Evolutionary conservation across 2,797 vertebrate species (phyloP), one percentile per base, ranked within the genome.

Genomic region (Pithecia hirsuta): DNA sequence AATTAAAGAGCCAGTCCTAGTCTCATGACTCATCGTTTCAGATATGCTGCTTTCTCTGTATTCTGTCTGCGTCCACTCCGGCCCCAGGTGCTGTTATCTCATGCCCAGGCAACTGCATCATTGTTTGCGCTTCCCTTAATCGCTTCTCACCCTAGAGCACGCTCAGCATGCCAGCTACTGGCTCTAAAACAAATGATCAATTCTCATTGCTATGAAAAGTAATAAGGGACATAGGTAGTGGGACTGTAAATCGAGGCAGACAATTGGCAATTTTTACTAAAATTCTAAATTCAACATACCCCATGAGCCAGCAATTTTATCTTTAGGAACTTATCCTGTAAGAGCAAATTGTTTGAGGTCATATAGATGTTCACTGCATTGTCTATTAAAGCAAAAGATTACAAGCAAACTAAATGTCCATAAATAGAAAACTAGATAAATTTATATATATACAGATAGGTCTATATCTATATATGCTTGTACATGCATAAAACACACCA

Each of bases 231-330:
- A 22, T 41, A 15, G 33, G 44, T 20, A 74, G 30, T 39, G 24
- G 46, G 19, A 86, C 26, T n/a, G 8, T 59, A 93, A 80, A 88
- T 80, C 30, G 24, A 83, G 26, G 52, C 44, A 84, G 41, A 67
- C 41, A 95, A 64, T 30, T 88, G 52, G 36, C 26, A 92, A 86
- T 39, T 92, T 72, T 82, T 87, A 76, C 83, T 72, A 83, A 90
- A 94, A 61, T 13, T 70, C 70, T 83, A 52, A 88, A 39, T 48
- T 55, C 55, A 91, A 91, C 3, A 28, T 64, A n/a, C 0, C 15
- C 15, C 59, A 14, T 2, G 39, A 89, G 24, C 28, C 39, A 80
- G 26, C 44, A 87, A 72, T 83, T 85, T 14, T 33, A 61, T 87
- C 74, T 86, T 59, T 48, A 75, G 44, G 41, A 89, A 61, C 89